Percentiles rank a stretch among this genome's conserved stretches.
These are phyloP conservation scores for Spodoptera littoralis DNA, from an alignment of 2,888 invertebrate species.

Conservation along the genomic window DNA sequence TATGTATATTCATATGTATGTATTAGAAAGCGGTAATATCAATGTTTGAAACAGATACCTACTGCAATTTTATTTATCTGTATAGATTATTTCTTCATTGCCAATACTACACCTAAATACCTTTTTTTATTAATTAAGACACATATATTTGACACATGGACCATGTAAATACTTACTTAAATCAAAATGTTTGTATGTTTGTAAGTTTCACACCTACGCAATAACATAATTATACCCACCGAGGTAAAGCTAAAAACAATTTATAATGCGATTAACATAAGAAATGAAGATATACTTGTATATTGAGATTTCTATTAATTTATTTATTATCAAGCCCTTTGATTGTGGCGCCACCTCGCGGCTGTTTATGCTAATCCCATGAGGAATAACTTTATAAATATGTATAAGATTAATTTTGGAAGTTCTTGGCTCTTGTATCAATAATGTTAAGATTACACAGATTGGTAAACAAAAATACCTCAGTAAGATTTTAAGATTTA, in stretches of 20 bases:
- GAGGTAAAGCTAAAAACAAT: slow-evolving; percentile 1
- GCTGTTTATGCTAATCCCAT: slow-evolving; percentile 29
- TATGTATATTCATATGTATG: too few species aligned
- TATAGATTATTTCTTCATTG: too few species aligned
- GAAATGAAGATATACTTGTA: slow-evolving; percentile 22
- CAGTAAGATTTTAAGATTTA: too few species aligned
- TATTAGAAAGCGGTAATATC: too few species aligned
- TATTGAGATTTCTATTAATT: slow-evolving; percentile 30
- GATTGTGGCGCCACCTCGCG: slow-evolving; percentile 15
- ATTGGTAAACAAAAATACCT: neutral
- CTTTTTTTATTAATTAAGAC: too few species aligned
- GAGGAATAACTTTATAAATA: slow-evolving; percentile 41
- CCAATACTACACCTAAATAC: too few species aligned
- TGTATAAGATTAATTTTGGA: slow-evolving; percentile 29
- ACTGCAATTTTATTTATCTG: too few species aligned
- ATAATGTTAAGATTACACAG: slow-evolving; percentile 12
- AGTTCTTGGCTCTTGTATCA: slow-evolving; percentile 31
- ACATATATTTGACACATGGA: too few species aligned
- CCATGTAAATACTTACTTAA: too few species aligned
- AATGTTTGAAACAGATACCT: too few species aligned
- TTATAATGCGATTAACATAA: slow-evolving; percentile 27
- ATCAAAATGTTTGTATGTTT: neutral
- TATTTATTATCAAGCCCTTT: slow-evolving; percentile 17
- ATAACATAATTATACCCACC: slow-evolving; percentile 10
- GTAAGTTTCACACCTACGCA: slow-evolving; percentile 1